A percentile compares a stretch with the other conserved stretches of the same genome.
Evolutionary conservation across 2,797 vertebrate genomes (phyloP).

Genomic region (Mormyrus hasselquistii): DNA sequence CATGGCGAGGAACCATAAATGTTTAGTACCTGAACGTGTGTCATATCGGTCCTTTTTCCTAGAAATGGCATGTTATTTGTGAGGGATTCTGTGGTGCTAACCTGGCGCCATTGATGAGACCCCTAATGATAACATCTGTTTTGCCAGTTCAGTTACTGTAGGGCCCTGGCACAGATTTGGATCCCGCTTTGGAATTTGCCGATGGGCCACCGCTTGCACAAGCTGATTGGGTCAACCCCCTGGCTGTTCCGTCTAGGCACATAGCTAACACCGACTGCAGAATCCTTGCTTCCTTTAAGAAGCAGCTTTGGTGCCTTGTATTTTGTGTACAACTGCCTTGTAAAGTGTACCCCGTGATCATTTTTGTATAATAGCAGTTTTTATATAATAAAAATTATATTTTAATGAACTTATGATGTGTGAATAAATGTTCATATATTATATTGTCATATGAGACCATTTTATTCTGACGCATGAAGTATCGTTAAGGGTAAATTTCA

Average conservation of each 20-base stretch:
- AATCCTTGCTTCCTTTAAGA: conserved; percentile 24
- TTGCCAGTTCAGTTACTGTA: not conserved
- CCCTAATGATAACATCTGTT: not conserved
- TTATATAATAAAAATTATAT: conserved; percentile 74
- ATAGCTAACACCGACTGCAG: conserved; percentile 6
- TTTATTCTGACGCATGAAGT: not conserved
- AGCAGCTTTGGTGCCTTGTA: conserved; percentile 34
- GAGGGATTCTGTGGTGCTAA: not conserved
- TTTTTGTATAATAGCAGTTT: conserved; percentile 71
- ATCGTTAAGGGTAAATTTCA: not conserved
- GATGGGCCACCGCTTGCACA: not conserved
- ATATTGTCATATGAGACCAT: not conserved
- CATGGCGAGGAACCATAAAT: not conserved
- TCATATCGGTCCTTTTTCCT: not conserved
- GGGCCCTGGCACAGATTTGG: not conserved
- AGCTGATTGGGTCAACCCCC: not conserved
- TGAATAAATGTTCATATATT: not conserved
- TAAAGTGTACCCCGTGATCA: conserved; percentile 57
- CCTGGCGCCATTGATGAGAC: not conserved
- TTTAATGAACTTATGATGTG: conserved; percentile 52
- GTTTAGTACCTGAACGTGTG: not conserved
- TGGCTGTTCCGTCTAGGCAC: conserved; percentile 36
- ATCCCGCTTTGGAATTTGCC: not conserved
- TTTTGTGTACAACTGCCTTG: conserved; percentile 56
- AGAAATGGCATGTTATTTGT: not conserved